phyloP scores from a whole-genome alignment of 1,140 invertebrate species.

The Drosophila elegans region DNA sequence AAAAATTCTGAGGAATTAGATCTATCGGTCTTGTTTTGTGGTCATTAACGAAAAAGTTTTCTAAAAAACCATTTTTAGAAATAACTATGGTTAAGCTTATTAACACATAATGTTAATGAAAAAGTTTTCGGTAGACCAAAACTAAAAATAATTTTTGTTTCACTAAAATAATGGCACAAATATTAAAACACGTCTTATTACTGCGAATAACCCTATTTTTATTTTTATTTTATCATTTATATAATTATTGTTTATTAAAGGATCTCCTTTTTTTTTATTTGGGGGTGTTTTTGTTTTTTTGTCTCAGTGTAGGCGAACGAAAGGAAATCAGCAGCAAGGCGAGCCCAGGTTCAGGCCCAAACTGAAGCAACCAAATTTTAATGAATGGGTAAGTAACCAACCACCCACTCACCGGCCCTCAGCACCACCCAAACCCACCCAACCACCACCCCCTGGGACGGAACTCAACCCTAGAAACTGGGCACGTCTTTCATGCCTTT shows the following conservation, averaged over 20 bases:
- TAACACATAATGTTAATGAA: no score
- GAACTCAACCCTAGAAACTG: background rate
- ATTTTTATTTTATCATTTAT: no score
- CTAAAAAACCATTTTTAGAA: no score
- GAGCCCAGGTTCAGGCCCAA: background rate
- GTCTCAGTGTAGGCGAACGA: slow-evolving; percentile 3
- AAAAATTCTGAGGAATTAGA: background rate
- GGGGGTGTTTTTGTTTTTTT: background rate
- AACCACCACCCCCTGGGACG: background rate
- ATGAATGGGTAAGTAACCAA: slow-evolving; percentile 60
- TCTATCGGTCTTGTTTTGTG: background rate
- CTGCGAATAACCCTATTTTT: no score
- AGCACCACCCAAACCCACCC: slow-evolving; percentile 1
- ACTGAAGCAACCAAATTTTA: slow-evolving; percentile 57
- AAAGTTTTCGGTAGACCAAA: no score
- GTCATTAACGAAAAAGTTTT: no score
- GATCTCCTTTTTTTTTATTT: background rate
- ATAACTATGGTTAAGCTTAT: no score
- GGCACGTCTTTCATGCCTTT: slow-evolving; percentile 41
- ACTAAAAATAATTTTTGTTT: no score
- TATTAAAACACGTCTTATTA: no score
- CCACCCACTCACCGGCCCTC: background rate
- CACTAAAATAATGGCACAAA: no score
- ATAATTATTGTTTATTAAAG: no score
- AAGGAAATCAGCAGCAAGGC: slow-evolving; percentile 3